Base-by-base conservation (phyloP, 2,797 vertebrate species). In the Cynodonichthys magdalenae region DNA sequence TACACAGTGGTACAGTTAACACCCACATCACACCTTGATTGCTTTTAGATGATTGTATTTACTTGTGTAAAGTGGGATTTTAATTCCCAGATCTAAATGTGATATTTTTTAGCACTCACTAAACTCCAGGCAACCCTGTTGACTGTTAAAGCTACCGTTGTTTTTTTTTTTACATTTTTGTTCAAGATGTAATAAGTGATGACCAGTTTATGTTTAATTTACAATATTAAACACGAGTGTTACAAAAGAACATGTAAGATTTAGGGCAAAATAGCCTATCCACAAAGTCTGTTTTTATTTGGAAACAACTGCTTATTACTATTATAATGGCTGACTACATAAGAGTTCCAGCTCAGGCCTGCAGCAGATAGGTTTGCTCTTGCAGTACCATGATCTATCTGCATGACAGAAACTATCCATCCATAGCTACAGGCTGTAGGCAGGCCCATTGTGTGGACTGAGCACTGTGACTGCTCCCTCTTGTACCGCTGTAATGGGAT, bases 401-500 rank as follows among this genome's bases (percentile, higher is more conserved):
- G 87, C 85, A 91, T 91, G 85, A 84, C 84, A 88, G 72, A 72
- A 88, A 87, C 69, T 77, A 90, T 88, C 86, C 84, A 90, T 90
- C 87, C 88, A 89, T 87, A 78, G 90, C 88, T 89, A 89, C 83
- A 87, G 87, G 89, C 89, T 90, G 86, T 86, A 85, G 84, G 74
- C 81, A 69, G 84, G 79, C 83, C 83, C 88, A 90, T 93, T 93
- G 92, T 93, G 88, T 88, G 79, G 89, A 89, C 88, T 92, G 90
- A 91, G 87, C 87, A 88, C 88, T 92, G 87, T 92, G 90, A 92
- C 92, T 92, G 90, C 88, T 89, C 88, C 85, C 88, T 84, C 90
- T 93, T 93, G 91, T 92, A 92, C 88, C 83, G 87, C 84, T 63
- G 72, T 93, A 93, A 93, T 93, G 89, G 91, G 92, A 94, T 94